Conservation (phyloP, 2,113 vertebrate species). For the Rhinogobius similis region DNA sequence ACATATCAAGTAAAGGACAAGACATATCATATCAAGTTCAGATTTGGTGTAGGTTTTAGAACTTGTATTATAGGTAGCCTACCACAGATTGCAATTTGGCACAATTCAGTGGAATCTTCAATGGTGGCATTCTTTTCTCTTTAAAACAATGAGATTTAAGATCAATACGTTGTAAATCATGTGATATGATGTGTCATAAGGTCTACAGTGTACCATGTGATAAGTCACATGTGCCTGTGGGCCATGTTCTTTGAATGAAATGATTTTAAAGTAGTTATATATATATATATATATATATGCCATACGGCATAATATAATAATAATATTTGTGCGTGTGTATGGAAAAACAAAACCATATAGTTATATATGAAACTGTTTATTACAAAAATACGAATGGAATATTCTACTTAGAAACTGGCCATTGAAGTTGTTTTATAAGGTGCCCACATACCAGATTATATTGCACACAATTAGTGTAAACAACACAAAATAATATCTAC, state of each 20-base stretch:
- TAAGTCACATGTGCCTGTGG: conserved; percentile 4
- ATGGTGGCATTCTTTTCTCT: background rate
- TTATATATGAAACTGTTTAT: background rate
- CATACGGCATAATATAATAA: too few relatives aligned
- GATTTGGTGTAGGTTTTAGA: background rate
- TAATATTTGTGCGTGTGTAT: too few relatives aligned
- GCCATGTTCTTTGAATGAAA: background rate
- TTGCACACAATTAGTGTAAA: conserved; percentile 22
- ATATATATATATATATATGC: too few relatives aligned
- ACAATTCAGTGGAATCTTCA: background rate
- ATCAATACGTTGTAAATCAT: background rate
- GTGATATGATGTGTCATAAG: conserved; percentile 2
- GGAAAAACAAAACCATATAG: background rate
- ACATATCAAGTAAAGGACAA: background rate
- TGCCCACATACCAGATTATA: background rate
- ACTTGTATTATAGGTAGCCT: background rate
- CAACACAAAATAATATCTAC: background rate
- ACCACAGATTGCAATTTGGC: background rate
- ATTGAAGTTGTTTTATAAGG: background rate
- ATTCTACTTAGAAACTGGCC: conserved; percentile 5
- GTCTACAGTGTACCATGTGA: background rate
- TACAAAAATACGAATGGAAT: conserved; percentile 6
- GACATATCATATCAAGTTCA: background rate
- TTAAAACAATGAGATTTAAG: background rate
- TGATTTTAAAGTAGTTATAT: background rate